These are phyloP conservation scores for Megalops cyprinoides DNA, from an alignment of 2,797 vertebrate genomes.

Conservation along the genomic window DNA sequence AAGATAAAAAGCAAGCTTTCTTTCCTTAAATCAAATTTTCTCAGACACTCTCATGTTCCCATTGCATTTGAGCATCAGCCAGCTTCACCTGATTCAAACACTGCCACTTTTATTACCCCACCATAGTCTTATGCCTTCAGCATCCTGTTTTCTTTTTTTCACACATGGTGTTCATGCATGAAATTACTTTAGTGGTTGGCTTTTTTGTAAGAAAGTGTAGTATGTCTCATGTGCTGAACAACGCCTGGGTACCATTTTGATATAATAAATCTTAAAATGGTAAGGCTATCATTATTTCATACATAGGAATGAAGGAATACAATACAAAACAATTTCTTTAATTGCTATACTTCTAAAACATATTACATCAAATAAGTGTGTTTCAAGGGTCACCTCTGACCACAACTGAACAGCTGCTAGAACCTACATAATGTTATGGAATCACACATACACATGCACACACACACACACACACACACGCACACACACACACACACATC, in stretches of 20 bases:
- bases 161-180: constrained; percentile 28
- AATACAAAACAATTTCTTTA: too few species aligned
- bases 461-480: constrained; percentile 15
- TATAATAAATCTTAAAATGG: background rate
- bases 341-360: too few species aligned
- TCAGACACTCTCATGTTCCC: background rate
- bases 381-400: too few species aligned
- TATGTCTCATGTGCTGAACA: constrained; percentile 14
- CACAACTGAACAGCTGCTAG: too few species aligned
- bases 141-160: constrained; percentile 16
- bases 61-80: constrained; percentile 6
- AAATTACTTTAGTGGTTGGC: constrained; percentile 21
- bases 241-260: background rate
- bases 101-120: background rate
- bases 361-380: too few species aligned
- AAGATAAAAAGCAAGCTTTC: background rate
- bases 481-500: too few species aligned
- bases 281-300: too few species aligned
- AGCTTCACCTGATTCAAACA: constrained; percentile 12
- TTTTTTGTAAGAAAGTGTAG: background rate
- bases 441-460: constrained; percentile 12
- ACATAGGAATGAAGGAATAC: too few species aligned
- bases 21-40: background rate
- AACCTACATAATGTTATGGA: background rate
- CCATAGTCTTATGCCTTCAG: background rate